Conservation (phyloP, 1,140 invertebrate species). For the Aphelenchoides avenae region DNA sequence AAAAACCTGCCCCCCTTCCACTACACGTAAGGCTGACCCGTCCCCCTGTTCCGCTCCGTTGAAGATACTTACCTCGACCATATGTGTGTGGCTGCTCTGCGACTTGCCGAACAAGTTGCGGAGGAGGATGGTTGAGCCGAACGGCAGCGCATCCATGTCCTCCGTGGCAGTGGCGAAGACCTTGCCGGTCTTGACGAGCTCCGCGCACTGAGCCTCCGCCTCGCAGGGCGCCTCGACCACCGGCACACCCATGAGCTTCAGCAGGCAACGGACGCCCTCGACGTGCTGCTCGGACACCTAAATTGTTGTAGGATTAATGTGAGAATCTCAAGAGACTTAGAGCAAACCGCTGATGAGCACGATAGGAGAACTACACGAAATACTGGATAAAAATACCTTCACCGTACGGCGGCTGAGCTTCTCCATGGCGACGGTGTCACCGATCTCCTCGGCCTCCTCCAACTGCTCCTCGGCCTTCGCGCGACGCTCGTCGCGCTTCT, state of each 20-base stretch:
- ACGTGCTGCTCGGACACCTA: conserved; percentile 77
- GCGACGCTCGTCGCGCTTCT: conserved; percentile 80
- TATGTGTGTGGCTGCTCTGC: too few species aligned
- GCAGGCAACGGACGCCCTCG: conserved; percentile 77
- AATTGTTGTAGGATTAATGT: too few species aligned
- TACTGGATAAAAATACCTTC: too few species aligned
- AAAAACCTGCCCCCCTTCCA: too few species aligned
- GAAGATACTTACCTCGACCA: conserved; percentile 36
- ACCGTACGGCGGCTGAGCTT: conserved; percentile 89
- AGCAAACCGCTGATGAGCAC: too few species aligned
- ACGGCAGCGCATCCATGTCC: conserved; percentile 96
- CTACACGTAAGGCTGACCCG: too few species aligned
- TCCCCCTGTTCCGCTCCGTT: conserved; percentile 72
- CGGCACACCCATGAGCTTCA: conserved; percentile 97
- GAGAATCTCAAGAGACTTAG: too few species aligned
- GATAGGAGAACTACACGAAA: too few species aligned
- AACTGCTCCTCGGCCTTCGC: conserved; percentile 88
- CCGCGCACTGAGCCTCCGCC: conserved; percentile 96
- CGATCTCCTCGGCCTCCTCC: conserved; percentile 83
- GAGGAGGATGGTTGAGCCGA: conserved; percentile 81
- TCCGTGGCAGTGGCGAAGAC: conserved; percentile 93
- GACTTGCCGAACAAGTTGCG: conserved; percentile 86
- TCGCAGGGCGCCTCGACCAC: conserved; percentile 92
- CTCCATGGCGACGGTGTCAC: conserved; percentile 81
- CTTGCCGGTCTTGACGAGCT: conserved; percentile 82